Conservation (phyloP, 1,140 invertebrate species). For the Hyphantria cunea region DNA sequence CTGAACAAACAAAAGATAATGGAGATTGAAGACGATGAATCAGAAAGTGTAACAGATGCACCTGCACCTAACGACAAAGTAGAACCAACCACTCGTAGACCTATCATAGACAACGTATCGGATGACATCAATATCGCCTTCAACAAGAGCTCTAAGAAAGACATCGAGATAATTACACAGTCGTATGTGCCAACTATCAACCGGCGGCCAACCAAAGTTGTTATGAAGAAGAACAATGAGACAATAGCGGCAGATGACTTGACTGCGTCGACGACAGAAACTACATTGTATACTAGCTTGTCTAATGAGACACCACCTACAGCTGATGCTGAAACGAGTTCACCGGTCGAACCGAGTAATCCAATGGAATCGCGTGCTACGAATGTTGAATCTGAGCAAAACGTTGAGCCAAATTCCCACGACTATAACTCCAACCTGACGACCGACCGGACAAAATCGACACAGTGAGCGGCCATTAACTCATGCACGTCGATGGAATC, state of each 20-base stretch:
- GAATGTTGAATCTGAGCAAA: slow-evolving; percentile 27
- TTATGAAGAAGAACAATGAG: slow-evolving; percentile 59
- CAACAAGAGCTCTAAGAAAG: slow-evolving; percentile 62
- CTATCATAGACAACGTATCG: slow-evolving; percentile 71
- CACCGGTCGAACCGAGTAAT: not conserved
- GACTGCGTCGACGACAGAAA: slow-evolving; percentile 25
- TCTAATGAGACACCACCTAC: slow-evolving; percentile 1
- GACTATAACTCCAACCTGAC: slow-evolving; percentile 26
- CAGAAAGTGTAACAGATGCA: slow-evolving; percentile 64
- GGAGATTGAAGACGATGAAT: slow-evolving; percentile 70
- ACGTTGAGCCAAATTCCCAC: not conserved
- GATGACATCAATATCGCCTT: slow-evolving; percentile 39
- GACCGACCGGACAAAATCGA: slow-evolving; percentile 35
- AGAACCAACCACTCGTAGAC: slow-evolving; percentile 69
- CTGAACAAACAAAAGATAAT: slow-evolving; percentile 58
- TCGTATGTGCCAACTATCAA: slow-evolving; percentile 70
- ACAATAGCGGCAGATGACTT: slow-evolving; percentile 40
- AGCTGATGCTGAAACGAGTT: slow-evolving; percentile 23
- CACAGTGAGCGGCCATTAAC: slow-evolving; percentile 47
- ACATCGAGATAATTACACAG: slow-evolving; percentile 72
- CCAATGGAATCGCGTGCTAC: not conserved
- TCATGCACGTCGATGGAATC: slow-evolving; percentile 46
- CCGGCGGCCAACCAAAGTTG: slow-evolving; percentile 63
- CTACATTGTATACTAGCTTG: slow-evolving; percentile 26
- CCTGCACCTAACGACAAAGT: slow-evolving; percentile 65